Conservation (phyloP, 2,113 vertebrate genomes). For the Tapirus terrestris region DNA sequence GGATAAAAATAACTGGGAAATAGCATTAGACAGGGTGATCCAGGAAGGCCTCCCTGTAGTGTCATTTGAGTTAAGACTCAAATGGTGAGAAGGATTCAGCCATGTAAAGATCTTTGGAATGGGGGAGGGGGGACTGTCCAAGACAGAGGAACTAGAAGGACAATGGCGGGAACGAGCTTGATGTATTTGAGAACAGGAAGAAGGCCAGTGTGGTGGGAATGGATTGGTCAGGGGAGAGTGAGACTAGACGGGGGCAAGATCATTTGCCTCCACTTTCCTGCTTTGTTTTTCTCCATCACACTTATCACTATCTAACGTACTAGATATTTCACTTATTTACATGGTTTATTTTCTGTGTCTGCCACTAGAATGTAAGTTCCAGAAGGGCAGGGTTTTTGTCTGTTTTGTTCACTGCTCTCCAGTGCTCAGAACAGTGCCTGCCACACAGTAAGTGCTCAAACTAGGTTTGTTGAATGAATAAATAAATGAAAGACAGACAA, state of each 20-base stretch:
- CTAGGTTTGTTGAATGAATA: not conserved
- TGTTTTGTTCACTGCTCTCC: not conserved
- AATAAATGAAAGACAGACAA: not conserved
- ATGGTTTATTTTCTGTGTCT: not conserved
- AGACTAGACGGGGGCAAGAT: not conserved
- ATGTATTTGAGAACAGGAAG: not conserved
- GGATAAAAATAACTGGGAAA: not conserved
- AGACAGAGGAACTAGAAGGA: not conserved
- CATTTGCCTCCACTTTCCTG: not conserved
- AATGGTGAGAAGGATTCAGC: not conserved
- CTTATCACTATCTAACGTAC: not conserved
- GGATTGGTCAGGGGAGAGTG: no score
- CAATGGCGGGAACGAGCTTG: not conserved
- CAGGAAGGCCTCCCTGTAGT: not conserved
- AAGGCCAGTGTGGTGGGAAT: not conserved
- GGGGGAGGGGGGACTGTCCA: not conserved
- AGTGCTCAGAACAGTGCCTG: not conserved
- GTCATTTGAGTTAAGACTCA: not conserved
- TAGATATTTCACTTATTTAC: not conserved
- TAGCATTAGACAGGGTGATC: no score
- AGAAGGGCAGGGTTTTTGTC: not conserved
- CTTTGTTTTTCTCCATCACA: not conserved
- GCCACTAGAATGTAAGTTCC: not conserved
- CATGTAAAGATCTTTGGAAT: not conserved
- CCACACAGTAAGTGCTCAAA: not conserved